Base-by-base conservation (phyloP, 2,797 vertebrate genomes). In the Sitta carolinensis region DNA sequence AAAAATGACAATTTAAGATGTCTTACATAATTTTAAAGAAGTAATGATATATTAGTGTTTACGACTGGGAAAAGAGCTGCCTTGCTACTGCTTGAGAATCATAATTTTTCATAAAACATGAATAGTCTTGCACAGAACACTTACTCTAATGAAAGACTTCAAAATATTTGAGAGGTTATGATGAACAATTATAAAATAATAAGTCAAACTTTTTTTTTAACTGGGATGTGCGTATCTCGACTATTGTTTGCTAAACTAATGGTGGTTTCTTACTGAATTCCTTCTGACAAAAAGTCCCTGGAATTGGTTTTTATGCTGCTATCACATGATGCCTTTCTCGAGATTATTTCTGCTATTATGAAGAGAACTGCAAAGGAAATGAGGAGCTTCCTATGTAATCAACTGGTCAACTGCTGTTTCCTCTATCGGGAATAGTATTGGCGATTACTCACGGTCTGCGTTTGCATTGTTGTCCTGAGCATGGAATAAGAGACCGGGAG, bases 301-400 rank as follows among this genome's bases (percentile, higher is more conserved):
- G 58, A 87, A 79, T 73, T 74, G 32, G 18, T 40, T 40, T 66
- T 87, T 78, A 62, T 84, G 64, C 32, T 57, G 29, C 25, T 58
- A 26, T 25, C 30, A 25, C 47, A 17, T 50, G 50, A 68, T 85
- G 57, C 55, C 38, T 68, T 88, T 95, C 67, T 89, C 78, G 74
- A 34, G 45, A 57, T 90, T 76, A 78, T 93, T 81, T 95, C 57
- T 45, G 23, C 82, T 55, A 38, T 94, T 95, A 90, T 89, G 87
- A 86, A 93, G 84, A 90, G 83, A 94, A 73, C 62, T 91, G 57
- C n/a, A 40, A 78, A 94, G 90, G 94, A 97, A 96, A 89, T 96
- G 51, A 91, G 90, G 68, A 89, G 80, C 78, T 92, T 97, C 97
- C 95, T 94, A 73, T 89, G 89, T 75, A 92, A 90, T 88, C 78